Conservation (phyloP, 2,113 vertebrate genomes). For the Scytalopus superciliaris region DNA sequence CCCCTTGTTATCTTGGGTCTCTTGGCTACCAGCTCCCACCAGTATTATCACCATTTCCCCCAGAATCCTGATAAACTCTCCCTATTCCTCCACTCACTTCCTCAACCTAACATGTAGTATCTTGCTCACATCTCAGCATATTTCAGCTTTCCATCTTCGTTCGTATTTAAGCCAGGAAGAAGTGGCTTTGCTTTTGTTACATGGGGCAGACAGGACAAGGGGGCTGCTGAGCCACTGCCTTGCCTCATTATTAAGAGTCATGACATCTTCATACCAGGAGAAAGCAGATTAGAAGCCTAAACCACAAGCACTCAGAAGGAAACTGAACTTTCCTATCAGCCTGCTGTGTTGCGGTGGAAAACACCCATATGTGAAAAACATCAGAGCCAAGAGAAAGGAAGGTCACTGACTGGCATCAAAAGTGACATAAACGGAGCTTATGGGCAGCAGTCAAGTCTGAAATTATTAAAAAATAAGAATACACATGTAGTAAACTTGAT, state of each 20-base stretch:
- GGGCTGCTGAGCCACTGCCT: neutral
- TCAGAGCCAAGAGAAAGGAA: neutral
- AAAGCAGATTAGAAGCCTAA: neutral
- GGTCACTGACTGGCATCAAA: neutral
- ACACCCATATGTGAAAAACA: neutral
- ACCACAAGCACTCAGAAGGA: neutral
- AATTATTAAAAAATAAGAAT: neutral
- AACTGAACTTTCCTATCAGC: neutral
- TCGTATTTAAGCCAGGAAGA: neutral
- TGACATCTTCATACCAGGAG: neutral
- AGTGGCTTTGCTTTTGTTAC: neutral
- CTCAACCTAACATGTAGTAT: neutral
- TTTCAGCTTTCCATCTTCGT: neutral
- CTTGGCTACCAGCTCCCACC: neutral
- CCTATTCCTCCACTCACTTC: neutral
- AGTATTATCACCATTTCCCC: neutral
- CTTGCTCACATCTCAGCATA: neutral
- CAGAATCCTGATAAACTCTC: neutral
- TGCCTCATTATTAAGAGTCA: neutral
- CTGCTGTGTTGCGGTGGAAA: neutral
- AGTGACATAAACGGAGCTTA: neutral
- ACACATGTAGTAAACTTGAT: neutral
- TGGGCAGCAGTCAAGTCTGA: neutral
- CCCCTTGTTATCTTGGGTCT: neutral
- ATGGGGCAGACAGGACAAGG: neutral